A percentile compares a stretch with the other conserved stretches of the same genome.
phyloP scores from a whole-genome alignment of 1,140 invertebrate genomes.

The Drosophila lowei region DNA sequence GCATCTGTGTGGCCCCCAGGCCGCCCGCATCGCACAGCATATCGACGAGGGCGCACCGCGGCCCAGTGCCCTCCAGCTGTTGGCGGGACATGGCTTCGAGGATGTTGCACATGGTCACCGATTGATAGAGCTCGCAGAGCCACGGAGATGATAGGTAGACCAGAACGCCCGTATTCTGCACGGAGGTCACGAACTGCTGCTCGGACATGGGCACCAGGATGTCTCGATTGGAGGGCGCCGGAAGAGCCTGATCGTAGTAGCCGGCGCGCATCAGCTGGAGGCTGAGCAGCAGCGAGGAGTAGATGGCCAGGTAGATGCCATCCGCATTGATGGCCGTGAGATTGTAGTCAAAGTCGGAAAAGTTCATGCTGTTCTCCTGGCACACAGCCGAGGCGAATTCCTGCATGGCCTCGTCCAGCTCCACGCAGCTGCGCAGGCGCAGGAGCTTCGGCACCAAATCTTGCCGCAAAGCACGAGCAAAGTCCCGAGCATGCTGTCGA shows the following conservation, averaged over 20 bases:
- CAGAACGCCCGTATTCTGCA: conserved; percentile 94
- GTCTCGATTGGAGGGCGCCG: conserved; percentile 68
- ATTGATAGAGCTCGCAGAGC: conserved; percentile 95
- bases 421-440: conserved; percentile 83
- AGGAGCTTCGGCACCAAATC: conserved; percentile 88
- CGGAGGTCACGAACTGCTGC: conserved; percentile 94
- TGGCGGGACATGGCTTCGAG: conserved; percentile 84
- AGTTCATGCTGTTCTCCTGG: conserved; percentile 88
- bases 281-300: conserved; percentile 92
- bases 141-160: conserved; percentile 96
- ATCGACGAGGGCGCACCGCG: conserved; percentile 77
- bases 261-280: conserved; percentile 90
- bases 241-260: conserved; percentile 87
- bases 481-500: conserved; percentile 80
- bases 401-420: conserved; percentile 94
- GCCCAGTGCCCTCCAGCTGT: conserved; percentile 56
- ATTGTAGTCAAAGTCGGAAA: conserved; percentile 84
- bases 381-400: conserved; percentile 96
- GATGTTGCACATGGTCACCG: conserved; percentile 90
- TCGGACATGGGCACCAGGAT: conserved; percentile 86
- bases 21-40: conserved; percentile 90
- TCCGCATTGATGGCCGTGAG: conserved; percentile 96
- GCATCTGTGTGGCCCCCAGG: conserved; percentile 89
- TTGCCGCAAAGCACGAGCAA: conserved; percentile 83
- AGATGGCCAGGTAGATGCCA: conserved; percentile 95